Base-by-base conservation (phyloP, 2,797 vertebrate genomes). In the Hydrolagus colliei region DNA sequence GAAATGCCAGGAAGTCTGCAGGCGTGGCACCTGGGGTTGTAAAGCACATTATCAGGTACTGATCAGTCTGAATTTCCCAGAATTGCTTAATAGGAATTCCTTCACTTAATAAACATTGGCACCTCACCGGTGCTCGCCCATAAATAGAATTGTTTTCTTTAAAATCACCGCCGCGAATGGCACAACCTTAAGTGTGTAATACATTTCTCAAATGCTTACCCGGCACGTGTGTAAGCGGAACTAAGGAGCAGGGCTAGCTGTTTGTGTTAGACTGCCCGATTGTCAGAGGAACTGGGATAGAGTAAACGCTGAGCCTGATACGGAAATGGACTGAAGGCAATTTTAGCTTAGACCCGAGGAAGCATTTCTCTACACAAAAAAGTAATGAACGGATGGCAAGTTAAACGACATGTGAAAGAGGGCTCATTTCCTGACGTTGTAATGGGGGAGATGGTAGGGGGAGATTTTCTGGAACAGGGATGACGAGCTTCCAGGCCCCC, bases 21-120 rank as follows among this genome's bases (percentile, higher is more conserved):
- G 79, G 65, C 71, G 79, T 84, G 67, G 65, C 79, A 63, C 67
- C 79, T 71, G 79, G 79, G 67, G 79, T 71, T 84, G 79, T 84
- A 84, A 84, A 84, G 79, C 79, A 84, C 65, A 84, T 84, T 35
- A 63, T 84, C 79, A 84, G 79, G 79, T 84, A 84, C 79, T 84
- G 65, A 67, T 18, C 16, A 84, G 79, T 84, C 79, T 84, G 79
- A 71, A 84, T 84, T 84, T 84, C 63, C 65, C 79, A 84, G 79
- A 84, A 0, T 84, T 84, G 65, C 68, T 41, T 84, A 68, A 77
- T 67, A 71, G 63, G 71, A 41, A 84, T 35, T 68, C 79, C 79
- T 84, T 71, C 65, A 84, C 41, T 27, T 71, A 16, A 9, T 65
- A 84, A 32, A 27, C 27, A 1, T 16, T 71, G 32, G 32, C 27